phyloP scores from a whole-genome alignment of 2,113 vertebrate genomes.

The Pseudopipra pipra region DNA sequence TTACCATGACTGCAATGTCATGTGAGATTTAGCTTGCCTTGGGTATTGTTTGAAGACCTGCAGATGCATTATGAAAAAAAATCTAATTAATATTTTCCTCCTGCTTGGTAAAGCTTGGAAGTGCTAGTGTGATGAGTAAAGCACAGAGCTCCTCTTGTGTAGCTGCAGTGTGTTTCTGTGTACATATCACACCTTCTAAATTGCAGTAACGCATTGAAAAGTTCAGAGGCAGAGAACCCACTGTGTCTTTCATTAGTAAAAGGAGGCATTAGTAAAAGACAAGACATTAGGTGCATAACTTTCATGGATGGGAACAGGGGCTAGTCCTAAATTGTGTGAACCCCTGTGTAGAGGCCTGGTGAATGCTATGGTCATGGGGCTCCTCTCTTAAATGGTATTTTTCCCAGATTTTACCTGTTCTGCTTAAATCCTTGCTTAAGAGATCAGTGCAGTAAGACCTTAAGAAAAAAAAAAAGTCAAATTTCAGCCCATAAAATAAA shows the following conservation, averaged over 20 bases:
- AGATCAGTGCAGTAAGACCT: neutral
- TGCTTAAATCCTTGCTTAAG: neutral
- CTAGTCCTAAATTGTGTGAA: neutral
- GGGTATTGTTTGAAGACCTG: neutral
- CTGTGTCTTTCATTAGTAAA: neutral
- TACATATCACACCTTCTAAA: neutral
- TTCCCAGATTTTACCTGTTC: neutral
- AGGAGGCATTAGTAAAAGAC: neutral
- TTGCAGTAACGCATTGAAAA: neutral
- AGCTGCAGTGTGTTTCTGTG: neutral
- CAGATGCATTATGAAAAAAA: neutral
- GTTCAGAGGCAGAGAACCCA: neutral
- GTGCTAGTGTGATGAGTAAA: neutral
- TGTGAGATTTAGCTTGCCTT: neutral
- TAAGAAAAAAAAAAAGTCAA: neutral
- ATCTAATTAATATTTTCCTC: constrained; percentile 6
- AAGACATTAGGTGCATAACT: neutral
- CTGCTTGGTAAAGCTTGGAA: neutral
- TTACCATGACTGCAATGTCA: neutral
- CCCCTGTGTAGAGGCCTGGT: neutral
- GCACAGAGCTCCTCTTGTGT: constrained; percentile 6
- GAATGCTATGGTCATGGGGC: neutral
- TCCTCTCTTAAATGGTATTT: neutral
- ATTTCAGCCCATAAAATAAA: constrained; percentile 6
- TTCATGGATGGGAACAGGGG: neutral